These are phyloP conservation scores for Diglossa cyanea DNA, from an alignment of 2,797 vertebrate species.

Conservation along the genomic window DNA sequence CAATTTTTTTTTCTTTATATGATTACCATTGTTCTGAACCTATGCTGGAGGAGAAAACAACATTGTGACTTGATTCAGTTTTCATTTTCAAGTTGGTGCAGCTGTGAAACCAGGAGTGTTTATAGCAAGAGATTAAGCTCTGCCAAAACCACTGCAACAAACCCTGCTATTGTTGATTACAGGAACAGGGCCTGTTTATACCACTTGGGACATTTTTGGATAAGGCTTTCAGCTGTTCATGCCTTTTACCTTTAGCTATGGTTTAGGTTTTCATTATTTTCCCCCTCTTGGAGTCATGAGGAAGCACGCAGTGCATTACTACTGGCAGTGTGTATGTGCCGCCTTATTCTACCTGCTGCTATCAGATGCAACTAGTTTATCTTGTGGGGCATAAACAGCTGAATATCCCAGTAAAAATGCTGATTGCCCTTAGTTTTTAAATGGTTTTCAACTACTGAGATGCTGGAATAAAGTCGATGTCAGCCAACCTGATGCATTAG, in stretches of 20 bases:
- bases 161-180: background rate
- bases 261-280: background rate
- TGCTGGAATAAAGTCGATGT: background rate
- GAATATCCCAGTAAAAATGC: background rate
- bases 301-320: fast-evolving
- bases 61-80: background rate
- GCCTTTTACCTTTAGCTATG: background rate
- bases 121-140: background rate
- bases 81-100: background rate
- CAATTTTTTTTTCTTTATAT: background rate
- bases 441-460: background rate
- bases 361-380: fast-evolving
- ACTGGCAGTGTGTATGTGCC: fast-evolving
- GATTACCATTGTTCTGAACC: background rate
- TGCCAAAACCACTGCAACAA: background rate
- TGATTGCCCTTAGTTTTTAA: background rate
- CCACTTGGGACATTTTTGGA: fast-evolving
- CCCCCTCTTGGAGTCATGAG: background rate
- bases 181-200: background rate
- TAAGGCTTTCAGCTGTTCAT: background rate
- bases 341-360: background rate
- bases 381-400: too few relatives aligned
- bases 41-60: background rate
- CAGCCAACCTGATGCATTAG: background rate
- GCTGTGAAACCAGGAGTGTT: background rate